These are phyloP conservation scores for Microctonus hyperodae DNA, from an alignment of 2,888 invertebrate species.

Conservation along the genomic window DNA sequence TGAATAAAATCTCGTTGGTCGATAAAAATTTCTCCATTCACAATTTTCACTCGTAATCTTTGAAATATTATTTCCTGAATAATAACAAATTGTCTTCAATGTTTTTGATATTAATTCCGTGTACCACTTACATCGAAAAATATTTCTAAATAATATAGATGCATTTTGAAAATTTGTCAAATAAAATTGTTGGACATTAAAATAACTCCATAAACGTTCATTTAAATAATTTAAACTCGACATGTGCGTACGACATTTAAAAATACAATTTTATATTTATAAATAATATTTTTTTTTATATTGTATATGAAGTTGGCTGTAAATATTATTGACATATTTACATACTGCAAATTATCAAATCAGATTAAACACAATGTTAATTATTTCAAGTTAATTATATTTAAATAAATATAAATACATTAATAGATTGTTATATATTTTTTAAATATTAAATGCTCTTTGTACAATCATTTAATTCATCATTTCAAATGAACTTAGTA, in stretches of 20 bases:
- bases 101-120: neutral
- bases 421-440: neutral
- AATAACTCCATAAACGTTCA: neutral
- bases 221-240: slow-evolving; percentile 8
- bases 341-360: no score
- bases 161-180: neutral
- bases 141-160: neutral
- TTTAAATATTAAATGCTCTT: neutral
- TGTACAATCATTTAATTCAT: neutral
- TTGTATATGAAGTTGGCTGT: neutral
- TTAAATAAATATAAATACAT: neutral
- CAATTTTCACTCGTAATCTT: neutral
- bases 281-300: neutral
- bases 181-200: neutral
- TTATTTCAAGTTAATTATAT: neutral
- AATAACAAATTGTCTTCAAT: neutral
- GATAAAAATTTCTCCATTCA: neutral
- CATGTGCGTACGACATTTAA: neutral
- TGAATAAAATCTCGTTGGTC: neutral
- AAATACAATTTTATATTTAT: neutral
- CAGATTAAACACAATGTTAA: neutral
- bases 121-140: neutral
- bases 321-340: neutral
- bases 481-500: neutral
- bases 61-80: neutral